Base-by-base conservation (phyloP, 2,113 vertebrate species). In the Pardalotus punctatus region DNA sequence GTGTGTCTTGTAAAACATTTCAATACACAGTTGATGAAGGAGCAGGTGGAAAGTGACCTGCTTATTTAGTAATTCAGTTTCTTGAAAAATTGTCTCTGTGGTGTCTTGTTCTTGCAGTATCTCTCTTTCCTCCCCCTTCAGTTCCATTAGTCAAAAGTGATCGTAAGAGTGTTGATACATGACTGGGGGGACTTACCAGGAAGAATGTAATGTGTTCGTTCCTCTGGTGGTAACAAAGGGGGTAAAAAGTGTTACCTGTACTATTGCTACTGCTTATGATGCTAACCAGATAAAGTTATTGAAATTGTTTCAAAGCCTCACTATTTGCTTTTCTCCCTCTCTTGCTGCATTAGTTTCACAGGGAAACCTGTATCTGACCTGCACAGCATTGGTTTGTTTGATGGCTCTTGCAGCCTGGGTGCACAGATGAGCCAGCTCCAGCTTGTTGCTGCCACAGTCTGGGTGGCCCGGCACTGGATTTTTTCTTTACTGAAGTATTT, bases 361-460 rank as follows among this genome's bases (percentile, higher is more conserved):
- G n/a, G 33, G n/a, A 87, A 74, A 27, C 18, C 8, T 76, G 6
- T 36, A 3, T 53, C 40, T 69, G 27, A 28, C 28, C 31, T 81
- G 50, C 60, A 70, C 28, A 35, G 48, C 7, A 11, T 6, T 28
- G 28, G 12, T 74, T 79, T 80, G 16, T 36, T 76, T 16, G n/a
- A 24, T 73, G 76, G 12, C n/a, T 72, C 9, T 72, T 60, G 66
- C 72, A 62, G 40, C 40, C 5, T 4, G 19, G 56, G 8, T 48
- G 11, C 64, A 27, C 0, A 0, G 19, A 29, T 89, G 21, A 66
- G 31, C 31, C 54, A 53, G 24, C n/a, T 69, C 31, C 54, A 53
- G 24, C n/a, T 69, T 82, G 43, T 24, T 71, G 51, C 19, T 12
- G 2, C 20, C 31, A n/a, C 22, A 51, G 53, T 42, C 76, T 71